Evolutionary conservation across 2,797 vertebrate species (phyloP), one percentile per base, ranked within the genome.

Genomic region (Tokudaia tokunoshimensis): DNA sequence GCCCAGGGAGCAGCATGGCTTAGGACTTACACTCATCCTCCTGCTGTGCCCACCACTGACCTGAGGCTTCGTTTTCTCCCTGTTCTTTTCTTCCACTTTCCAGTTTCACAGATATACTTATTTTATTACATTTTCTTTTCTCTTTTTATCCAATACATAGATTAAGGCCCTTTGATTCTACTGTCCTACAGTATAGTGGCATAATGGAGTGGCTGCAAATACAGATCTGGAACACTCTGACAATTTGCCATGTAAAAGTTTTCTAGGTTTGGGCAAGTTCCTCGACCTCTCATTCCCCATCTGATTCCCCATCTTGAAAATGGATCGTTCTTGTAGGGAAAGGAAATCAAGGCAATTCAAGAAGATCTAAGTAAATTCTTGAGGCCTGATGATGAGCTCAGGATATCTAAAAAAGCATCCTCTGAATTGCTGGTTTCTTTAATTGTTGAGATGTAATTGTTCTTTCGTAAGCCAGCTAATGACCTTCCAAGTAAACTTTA

Each of bases 401-500:
- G 0, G 65, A 11, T 92, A 8, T 94, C 37, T 87, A 87, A 90
- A 83, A 84, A 57, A 34, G 37, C 63, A 81, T 80, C 57, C 84
- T 0, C 29, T 82, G 74, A 34, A 75, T 85, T 89, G 4, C 41
- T 94, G 89, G 5, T 52, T 82, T 95, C 44, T 87, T 59, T 67
- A 17, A 17, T 59, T 81, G 41, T 76, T 88, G 44, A 96, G 63
- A 85, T 59, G 41, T 63, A 34, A 44, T 70, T 92, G 22, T 79
- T 93, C 22, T 94, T 95, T 82, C 50, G 15, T 65, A 70, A n/a
- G 29, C 50, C 95, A 92, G 17, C 63, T 79, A 47, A 34, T 89
- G 79, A 15, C 57, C 94, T 95, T 93, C 65, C n/a, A 82, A 31
- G 37, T 80, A 52, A 85, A 47, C 84, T 76, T 84, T 95, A 78